Percentiles rank a stretch among this genome's conserved stretches.
These are phyloP conservation scores for Salminus brasiliensis DNA, from an alignment of 2,113 vertebrate species.

Conservation along the genomic window DNA sequence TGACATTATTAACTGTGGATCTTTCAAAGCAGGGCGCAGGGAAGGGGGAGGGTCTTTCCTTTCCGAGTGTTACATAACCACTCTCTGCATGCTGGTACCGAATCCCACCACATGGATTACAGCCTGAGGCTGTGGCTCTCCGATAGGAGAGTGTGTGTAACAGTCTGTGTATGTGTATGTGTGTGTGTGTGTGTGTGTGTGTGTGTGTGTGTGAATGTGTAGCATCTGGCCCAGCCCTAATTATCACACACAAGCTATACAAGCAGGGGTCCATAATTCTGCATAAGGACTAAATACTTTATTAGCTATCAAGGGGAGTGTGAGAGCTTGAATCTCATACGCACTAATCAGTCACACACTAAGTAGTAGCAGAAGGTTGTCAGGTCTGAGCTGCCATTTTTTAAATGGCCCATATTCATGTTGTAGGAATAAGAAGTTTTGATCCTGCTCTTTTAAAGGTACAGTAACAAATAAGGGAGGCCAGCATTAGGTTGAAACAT, in stretches of 20 bases:
- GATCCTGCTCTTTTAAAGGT: too few relatives aligned
- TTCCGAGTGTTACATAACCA: slow-evolving; percentile 30
- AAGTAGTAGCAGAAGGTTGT: background rate
- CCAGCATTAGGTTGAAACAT: too few relatives aligned
- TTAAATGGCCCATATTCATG: background rate
- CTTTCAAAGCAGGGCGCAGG: slow-evolving; percentile 4
- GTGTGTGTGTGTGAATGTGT: slow-evolving; percentile 11
- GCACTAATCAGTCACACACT: slow-evolving; percentile 10
- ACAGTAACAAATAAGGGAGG: too few relatives aligned
- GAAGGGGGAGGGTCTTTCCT: slow-evolving; percentile 10
- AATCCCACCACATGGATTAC: slow-evolving; percentile 34
- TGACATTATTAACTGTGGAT: slow-evolving; percentile 36
- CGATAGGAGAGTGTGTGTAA: background rate
- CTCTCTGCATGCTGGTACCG: slow-evolving; percentile 14
- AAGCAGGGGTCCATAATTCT: background rate
- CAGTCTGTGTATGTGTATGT: too few relatives aligned
- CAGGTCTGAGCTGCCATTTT: background rate
- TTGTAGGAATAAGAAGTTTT: too few relatives aligned
- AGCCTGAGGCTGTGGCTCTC: background rate
- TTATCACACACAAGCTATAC: slow-evolving; percentile 37
- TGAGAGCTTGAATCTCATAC: slow-evolving; percentile 12
- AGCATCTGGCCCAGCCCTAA: slow-evolving; percentile 29
- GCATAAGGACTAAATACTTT: slow-evolving; percentile 16
- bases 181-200: slow-evolving; percentile 7
- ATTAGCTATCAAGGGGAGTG: slow-evolving; percentile 40